Evolutionary conservation across 2,888 invertebrate species (phyloP).

Genomic region (Andrena praecox): DNA sequence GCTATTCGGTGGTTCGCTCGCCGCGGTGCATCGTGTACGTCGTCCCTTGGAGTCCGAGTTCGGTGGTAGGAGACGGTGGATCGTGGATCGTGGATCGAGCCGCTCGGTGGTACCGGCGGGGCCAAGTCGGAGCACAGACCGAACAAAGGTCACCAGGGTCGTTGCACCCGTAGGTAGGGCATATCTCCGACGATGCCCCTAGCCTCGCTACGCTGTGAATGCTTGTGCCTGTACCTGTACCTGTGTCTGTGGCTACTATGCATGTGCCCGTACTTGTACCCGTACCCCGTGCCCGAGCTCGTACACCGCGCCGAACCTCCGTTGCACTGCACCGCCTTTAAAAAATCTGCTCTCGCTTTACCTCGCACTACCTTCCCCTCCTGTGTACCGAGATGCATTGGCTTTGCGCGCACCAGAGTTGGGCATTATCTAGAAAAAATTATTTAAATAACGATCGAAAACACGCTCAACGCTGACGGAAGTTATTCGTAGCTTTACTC

Average conservation of each 20-base stretch:
- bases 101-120: constrained; percentile 69
- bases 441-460: no score
- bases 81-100: constrained; percentile 60
- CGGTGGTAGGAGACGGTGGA: constrained; percentile 57
- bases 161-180: constrained; percentile 84
- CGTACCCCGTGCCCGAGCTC: constrained; percentile 25
- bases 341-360: constrained; percentile 8
- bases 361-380: constrained; percentile 15
- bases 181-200: constrained; percentile 78
- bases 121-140: constrained; percentile 81
- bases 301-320: constrained; percentile 39
- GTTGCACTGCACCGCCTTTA: constrained; percentile 26
- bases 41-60: constrained; percentile 55
- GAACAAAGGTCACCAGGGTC: constrained; percentile 84
- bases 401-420: constrained; percentile 16
- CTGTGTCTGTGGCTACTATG: neutral
- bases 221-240: constrained; percentile 24
- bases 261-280: constrained; percentile 10
- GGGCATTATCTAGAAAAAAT: no score
- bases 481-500: no score
- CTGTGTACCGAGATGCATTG: neutral
- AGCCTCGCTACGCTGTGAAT: constrained; percentile 62
- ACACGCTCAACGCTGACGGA: no score
- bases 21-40: constrained; percentile 53
- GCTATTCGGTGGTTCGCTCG: constrained; percentile 43